These are phyloP conservation scores for Pangasianodon gigas DNA, from an alignment of 2,113 vertebrate species.

Conservation along the genomic window DNA sequence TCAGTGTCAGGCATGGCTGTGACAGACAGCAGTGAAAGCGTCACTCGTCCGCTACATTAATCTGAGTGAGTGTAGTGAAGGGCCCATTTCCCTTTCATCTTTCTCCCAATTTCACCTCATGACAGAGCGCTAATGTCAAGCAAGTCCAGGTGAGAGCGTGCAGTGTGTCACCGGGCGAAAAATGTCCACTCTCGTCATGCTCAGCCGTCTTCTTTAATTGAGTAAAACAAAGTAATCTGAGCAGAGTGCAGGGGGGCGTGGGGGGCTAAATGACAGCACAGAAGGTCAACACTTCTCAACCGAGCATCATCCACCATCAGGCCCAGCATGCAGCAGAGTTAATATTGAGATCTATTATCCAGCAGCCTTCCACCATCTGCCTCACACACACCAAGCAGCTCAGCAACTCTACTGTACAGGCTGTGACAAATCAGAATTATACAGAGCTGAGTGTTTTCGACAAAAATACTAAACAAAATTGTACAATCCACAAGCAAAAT, in stretches of 20 bases:
- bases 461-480: neutral
- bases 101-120: conserved; percentile 58
- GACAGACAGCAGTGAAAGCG: conserved; percentile 17
- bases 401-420: conserved; percentile 56
- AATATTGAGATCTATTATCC: conserved; percentile 79
- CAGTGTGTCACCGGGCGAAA: conserved; percentile 57
- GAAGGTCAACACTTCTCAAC: conserved; percentile 78
- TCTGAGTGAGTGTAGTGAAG: conserved; percentile 59
- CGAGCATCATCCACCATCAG: conserved; percentile 71
- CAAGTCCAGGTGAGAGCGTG: conserved; percentile 65
- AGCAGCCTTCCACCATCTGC: conserved; percentile 74
- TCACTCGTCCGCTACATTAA: conserved; percentile 58
- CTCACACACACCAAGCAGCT: conserved; percentile 62
- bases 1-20: neutral
- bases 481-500: neutral
- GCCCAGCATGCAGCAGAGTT: conserved; percentile 76
- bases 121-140: conserved; percentile 70
- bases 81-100: conserved; percentile 37
- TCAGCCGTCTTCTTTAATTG: conserved; percentile 78
- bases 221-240: conserved; percentile 82
- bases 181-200: conserved; percentile 70
- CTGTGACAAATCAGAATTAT: conserved; percentile 22
- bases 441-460: neutral
- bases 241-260: conserved; percentile 69
- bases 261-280: conserved; percentile 79